phyloP scores from a whole-genome alignment of 1,140 invertebrate species.

The Microplitis mediator region DNA sequence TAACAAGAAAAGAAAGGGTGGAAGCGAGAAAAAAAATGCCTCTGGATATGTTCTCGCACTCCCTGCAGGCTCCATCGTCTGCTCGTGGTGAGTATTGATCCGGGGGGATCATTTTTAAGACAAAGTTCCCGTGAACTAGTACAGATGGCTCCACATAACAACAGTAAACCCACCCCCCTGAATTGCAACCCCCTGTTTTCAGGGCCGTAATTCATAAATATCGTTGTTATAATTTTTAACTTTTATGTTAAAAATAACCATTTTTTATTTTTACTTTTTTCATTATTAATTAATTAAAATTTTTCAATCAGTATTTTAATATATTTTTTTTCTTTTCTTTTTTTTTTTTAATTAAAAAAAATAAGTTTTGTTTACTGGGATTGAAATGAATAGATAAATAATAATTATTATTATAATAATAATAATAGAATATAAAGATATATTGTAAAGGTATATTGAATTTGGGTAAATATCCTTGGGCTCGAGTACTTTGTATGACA shows the following conservation, averaged over 20 bases:
- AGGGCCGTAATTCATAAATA: slow-evolving; percentile 24
- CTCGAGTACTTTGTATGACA: slow-evolving; percentile 12
- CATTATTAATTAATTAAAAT: neutral
- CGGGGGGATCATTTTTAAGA: slow-evolving; percentile 51
- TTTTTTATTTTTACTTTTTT: neutral
- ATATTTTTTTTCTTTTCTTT: too few species aligned
- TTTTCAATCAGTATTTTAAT: neutral
- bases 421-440: neutral
- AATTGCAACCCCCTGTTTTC: neutral
- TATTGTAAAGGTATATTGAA: neutral
- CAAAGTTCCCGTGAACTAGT: slow-evolving; percentile 38
- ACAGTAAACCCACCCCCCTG: neutral
- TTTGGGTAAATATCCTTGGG: slow-evolving; percentile 3
- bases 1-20: neutral
- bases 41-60: slow-evolving; percentile 19
- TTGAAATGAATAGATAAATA: too few species aligned
- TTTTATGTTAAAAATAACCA: neutral
- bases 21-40: slow-evolving; percentile 19
- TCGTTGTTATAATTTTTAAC: neutral
- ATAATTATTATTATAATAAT: too few species aligned
- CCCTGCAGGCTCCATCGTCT: slow-evolving; percentile 27
- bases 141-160: slow-evolving; percentile 45
- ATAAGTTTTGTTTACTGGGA: too few species aligned
- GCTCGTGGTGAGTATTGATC: slow-evolving; percentile 45
- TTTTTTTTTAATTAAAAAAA: too few species aligned